Percentiles rank a stretch among this genome's conserved stretches.
These are phyloP conservation scores for Lasioglossum malachurum DNA, from an alignment of 2,888 invertebrate species.

Conservation along the genomic window DNA sequence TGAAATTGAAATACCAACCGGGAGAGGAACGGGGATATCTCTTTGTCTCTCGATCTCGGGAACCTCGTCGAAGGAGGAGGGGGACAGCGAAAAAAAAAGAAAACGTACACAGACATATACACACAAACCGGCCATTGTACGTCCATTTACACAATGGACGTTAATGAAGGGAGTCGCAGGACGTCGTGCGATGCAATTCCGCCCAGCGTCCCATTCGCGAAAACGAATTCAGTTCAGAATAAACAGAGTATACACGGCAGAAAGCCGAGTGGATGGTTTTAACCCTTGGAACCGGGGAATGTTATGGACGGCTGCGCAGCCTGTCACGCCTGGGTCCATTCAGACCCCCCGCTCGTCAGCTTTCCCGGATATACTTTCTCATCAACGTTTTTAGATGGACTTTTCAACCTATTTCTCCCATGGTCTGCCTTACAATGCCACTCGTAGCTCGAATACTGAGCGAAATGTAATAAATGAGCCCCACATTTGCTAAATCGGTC, in stretches of 20 bases:
- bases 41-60: constrained; percentile 50
- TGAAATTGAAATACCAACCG: constrained; percentile 65
- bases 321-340: constrained; percentile 11
- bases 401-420: neutral
- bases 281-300: constrained; percentile 6
- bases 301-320: neutral
- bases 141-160: constrained; percentile 47
- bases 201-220: constrained; percentile 20
- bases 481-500: neutral
- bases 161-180: constrained; percentile 41
- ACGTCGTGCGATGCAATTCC: constrained; percentile 31
- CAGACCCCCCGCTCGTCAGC: constrained; percentile 4
- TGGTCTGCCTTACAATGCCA: neutral
- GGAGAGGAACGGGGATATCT: constrained; percentile 47
- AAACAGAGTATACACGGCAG: constrained; percentile 21
- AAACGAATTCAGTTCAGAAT: constrained; percentile 26
- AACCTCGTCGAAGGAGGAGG: constrained; percentile 12
- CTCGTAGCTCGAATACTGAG: neutral
- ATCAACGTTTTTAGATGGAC: neutral
- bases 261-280: neutral
- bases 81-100: neutral
- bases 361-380: neutral
- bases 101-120: neutral
- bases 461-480: neutral
- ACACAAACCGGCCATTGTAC: constrained; percentile 49